Percentiles rank a stretch among this genome's conserved stretches.
Evolutionary conservation across 2,888 invertebrate genomes (phyloP).

Genomic region (Palloptera scutellata): DNA sequence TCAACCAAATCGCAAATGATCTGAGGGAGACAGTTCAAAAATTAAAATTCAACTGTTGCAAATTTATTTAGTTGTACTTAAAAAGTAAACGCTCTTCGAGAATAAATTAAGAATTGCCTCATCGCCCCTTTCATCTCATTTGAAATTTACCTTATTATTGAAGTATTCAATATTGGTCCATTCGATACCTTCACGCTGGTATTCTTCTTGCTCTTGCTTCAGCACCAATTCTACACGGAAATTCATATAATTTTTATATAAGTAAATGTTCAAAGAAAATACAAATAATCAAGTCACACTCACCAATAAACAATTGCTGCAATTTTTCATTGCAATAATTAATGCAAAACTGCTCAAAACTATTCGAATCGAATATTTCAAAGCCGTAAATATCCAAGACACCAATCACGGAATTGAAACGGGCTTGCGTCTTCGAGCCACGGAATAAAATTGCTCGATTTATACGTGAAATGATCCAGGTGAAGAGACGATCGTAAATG

Average conservation of each 20-base stretch:
- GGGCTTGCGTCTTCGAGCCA: conserved; percentile 57
- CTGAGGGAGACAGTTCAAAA: conserved; percentile 39
- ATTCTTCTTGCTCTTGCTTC: conserved; percentile 98
- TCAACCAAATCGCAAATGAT: conserved; percentile 96
- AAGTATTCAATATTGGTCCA: conserved; percentile 97
- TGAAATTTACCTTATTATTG: conserved; percentile 81
- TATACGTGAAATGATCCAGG: conserved; percentile 91
- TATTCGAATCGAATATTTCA: conserved; percentile 96
- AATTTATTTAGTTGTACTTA: not conserved
- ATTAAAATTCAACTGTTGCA: not conserved
- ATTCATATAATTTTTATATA: not conserved
- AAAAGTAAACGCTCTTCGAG: not conserved
- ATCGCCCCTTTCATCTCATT: not conserved
- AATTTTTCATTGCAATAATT: conserved; percentile 99
- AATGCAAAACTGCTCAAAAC: conserved; percentile 98
- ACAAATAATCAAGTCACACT: conserved; percentile 44
- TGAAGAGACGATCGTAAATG: conserved; percentile 92
- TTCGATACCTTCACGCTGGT: conserved; percentile 91
- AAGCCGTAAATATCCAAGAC: conserved; percentile 99
- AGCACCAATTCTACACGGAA: conserved; percentile 83
- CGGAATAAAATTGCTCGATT: conserved; percentile 90
- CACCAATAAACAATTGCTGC: conserved; percentile 95
- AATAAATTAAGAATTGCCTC: too few species aligned
- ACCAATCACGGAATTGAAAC: conserved; percentile 68
- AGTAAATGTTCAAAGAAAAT: not conserved